These are phyloP conservation scores for Cerastis leucographa DNA, from an alignment of 2,888 invertebrate genomes.

Conservation along the genomic window DNA sequence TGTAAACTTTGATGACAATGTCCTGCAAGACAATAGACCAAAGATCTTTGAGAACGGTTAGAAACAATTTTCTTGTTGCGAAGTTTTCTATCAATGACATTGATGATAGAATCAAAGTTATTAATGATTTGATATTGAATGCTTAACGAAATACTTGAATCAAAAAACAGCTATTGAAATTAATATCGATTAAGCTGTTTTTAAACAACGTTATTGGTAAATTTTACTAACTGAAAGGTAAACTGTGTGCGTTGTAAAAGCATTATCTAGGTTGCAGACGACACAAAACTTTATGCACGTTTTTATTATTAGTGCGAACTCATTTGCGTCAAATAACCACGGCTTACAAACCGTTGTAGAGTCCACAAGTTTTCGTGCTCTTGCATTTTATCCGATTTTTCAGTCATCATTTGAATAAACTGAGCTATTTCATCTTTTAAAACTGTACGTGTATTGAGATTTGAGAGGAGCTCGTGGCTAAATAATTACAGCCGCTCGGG, in stretches of 20 bases:
- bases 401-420: no score
- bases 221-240: neutral
- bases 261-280: neutral
- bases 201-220: neutral
- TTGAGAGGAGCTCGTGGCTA: no score
- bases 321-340: neutral
- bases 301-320: neutral
- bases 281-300: neutral
- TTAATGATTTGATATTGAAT: neutral
- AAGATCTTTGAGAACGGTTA: constrained; percentile 10
- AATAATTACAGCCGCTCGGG: no score
- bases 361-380: no score
- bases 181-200: no score
- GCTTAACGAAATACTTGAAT: constrained; percentile 6
- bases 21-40: constrained; percentile 44
- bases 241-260: neutral
- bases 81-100: constrained; percentile 14
- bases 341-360: no score
- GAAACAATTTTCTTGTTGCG: constrained; percentile 9
- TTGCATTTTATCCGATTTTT: no score
- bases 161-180: no score
- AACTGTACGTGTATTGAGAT: no score
- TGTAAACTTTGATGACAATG: constrained; percentile 33
- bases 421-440: neutral
- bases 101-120: neutral